Evolutionary conservation across 2,797 vertebrate genomes (phyloP), one percentile per base, ranked within the genome.

Genomic region (Calcarius lapponicus): DNA sequence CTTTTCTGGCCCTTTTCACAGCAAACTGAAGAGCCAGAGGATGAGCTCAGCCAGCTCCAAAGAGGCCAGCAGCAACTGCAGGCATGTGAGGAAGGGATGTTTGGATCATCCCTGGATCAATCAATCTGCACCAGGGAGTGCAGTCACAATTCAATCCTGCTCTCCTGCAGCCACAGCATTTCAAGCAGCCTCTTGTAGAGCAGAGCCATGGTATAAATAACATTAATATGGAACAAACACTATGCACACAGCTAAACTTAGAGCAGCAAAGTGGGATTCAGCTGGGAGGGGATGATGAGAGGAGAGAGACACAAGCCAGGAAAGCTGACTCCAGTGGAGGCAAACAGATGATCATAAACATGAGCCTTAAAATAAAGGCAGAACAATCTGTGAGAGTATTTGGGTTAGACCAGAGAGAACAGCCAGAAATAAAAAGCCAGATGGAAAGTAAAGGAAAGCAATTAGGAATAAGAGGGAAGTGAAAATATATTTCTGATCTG

Each of bases 381-480:
- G 82, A 92, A 90, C 82, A 90, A 90, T 62, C 88, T 95, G 91
- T 12, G 64, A 70, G 66, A 91, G 43, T 53, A 79, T 90, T 91
- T 92, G 80, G 48, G 62, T 90, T 86, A 57, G 80, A 86, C 7
- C 73, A 94, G 62, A 79, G 72, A 88, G 85, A 91, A 86, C 48
- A 91, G 80, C 40, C 91, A 90, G 76, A 92, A 91, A 86, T 78
- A 94, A 70, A 81, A 88, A 92, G 70, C 76, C 92, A 97, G 94
- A 94, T 92, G 94, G 92, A 76, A 92, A 91, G 70, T 7, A 66
- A 66, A 89, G 76, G 36, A 62, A 96, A 83, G 81, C 62, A 93
- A 94, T 88, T 72, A 91, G 90, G 62, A 78, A 54, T 53, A 60
- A 19, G 28, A 26, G 34, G 64, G 60, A 83, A 90, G 40, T 57